phyloP scores from a whole-genome alignment of 2,888 invertebrate species.

The Itoplectis maculator region DNA sequence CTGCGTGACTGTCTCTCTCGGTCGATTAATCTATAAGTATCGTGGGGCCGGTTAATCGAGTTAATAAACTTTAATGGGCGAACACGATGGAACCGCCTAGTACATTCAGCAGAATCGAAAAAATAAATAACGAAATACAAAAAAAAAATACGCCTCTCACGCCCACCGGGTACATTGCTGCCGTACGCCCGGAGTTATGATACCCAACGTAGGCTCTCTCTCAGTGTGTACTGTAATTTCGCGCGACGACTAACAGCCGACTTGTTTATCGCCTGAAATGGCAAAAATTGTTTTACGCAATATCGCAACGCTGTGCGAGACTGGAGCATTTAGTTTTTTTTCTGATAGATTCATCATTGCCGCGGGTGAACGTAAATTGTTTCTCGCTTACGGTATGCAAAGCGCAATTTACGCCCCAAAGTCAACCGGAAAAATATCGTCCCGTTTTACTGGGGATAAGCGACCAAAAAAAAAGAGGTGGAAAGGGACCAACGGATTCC shows the following conservation, averaged over 20 bases:
- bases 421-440: background rate
- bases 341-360: too few species aligned
- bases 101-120: slow-evolving; percentile 30
- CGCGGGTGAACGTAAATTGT: too few species aligned
- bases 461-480: background rate
- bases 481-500: background rate
- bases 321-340: too few species aligned
- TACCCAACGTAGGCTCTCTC: too few species aligned
- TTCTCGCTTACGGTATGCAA: background rate
- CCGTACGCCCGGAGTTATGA: background rate
- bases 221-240: slow-evolving; percentile 8
- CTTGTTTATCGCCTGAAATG: background rate
- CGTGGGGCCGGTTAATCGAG: slow-evolving; percentile 61
- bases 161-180: background rate
- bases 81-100: slow-evolving; percentile 43
- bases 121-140: background rate
- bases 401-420: background rate
- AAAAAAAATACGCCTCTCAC: background rate
- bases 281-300: background rate
- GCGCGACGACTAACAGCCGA: background rate
- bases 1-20: slow-evolving; percentile 22
- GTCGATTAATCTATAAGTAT: slow-evolving; percentile 44
- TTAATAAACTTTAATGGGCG: slow-evolving; percentile 63
- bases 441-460: background rate
- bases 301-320: background rate